Evolutionary conservation across 2,888 invertebrate species (phyloP).

Genomic region (Eupeodes latifasciatus): DNA sequence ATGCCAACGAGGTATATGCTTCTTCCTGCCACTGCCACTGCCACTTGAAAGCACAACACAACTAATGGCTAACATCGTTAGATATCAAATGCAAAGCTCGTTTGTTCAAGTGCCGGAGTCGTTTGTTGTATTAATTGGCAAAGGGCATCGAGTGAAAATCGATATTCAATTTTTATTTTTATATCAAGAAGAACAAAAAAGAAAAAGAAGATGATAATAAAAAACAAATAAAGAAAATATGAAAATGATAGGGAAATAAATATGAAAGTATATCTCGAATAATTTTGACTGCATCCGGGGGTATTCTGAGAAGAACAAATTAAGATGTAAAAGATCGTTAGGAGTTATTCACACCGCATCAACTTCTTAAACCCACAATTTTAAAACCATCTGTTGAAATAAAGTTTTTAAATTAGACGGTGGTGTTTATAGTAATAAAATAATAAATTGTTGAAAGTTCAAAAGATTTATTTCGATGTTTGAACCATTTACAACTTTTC

Average conservation of each 20-base stretch:
- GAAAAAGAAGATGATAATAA: neutral
- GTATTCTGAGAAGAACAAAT: neutral
- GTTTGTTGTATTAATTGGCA: conserved; percentile 74
- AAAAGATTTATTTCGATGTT: too few species aligned
- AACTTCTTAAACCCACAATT: neutral
- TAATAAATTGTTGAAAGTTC: too few species aligned
- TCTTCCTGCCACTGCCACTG: neutral
- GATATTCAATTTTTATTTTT: conserved; percentile 66
- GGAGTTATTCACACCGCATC: neutral
- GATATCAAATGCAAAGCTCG: conserved; percentile 74
- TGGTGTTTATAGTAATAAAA: too few species aligned
- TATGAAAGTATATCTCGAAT: conserved; percentile 4
- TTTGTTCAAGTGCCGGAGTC: conserved; percentile 69
- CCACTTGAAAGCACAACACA: conserved; percentile 56
- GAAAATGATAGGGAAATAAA: conserved; percentile 11
- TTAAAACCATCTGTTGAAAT: neutral
- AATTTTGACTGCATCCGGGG: neutral
- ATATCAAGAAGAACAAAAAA: neutral
- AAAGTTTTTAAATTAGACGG: neutral
- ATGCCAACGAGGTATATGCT: neutral
- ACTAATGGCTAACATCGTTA: conserved; percentile 74
- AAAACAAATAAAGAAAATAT: neutral
- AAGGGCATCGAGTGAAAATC: conserved; percentile 69
- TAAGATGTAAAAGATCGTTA: neutral
- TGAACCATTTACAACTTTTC: too few species aligned